Evolutionary conservation across 2,113 vertebrate genomes (phyloP).

Genomic region (Dipodomys merriami): DNA sequence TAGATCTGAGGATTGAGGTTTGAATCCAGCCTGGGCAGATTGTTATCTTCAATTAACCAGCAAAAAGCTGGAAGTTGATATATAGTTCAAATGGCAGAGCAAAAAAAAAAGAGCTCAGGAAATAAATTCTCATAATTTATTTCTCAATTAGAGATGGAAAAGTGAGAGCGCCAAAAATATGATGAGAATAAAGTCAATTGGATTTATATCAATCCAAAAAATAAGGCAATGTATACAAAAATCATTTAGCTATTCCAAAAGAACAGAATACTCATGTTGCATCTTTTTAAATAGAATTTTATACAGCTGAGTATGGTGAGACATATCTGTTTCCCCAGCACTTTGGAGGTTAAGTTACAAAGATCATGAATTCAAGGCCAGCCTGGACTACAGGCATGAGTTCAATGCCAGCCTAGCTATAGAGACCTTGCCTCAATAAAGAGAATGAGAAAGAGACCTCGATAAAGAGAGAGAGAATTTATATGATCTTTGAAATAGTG

Average conservation of each 20-base stretch:
- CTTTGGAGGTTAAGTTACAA: too few relatives aligned
- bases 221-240: not conserved
- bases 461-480: not conserved
- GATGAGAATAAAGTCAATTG: too few relatives aligned
- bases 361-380: too few relatives aligned
- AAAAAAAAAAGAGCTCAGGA: not conserved
- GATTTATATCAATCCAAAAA: not conserved
- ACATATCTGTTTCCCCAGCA: too few relatives aligned
- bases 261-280: not conserved
- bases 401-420: too few relatives aligned
- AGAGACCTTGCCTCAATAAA: too few relatives aligned
- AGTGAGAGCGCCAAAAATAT: not conserved
- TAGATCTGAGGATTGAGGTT: too few relatives aligned
- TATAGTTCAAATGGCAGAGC: too few relatives aligned
- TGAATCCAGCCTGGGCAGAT: too few relatives aligned
- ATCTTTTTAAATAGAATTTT: slow-evolving; percentile 52
- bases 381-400: too few relatives aligned
- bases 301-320: not conserved
- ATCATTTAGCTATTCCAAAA: slow-evolving; percentile 38
- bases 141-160: not conserved
- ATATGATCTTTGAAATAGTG: slow-evolving; percentile 4
- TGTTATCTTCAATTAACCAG: too few relatives aligned
- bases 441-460: not conserved
- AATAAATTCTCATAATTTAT: not conserved
- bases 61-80: too few relatives aligned